Evolutionary conservation across 2,888 invertebrate genomes (phyloP).

Genomic region (Mesoligia furuncula): DNA sequence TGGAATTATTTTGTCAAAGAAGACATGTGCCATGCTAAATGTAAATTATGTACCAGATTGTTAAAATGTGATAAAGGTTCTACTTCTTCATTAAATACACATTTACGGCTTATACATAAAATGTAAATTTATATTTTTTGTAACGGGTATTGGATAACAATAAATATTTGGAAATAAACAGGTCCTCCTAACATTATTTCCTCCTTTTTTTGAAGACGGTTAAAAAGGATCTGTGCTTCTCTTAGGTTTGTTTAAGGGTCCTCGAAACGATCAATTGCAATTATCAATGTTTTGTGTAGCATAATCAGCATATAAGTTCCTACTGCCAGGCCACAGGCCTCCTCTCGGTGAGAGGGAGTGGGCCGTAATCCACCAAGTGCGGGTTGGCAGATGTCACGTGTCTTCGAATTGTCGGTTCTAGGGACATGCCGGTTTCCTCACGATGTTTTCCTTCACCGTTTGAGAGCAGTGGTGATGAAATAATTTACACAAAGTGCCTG

Average conservation of each 20-base stretch:
- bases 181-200: not conserved
- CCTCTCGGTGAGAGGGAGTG: no score
- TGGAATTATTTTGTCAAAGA: constrained; percentile 38
- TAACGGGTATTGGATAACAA: not conserved
- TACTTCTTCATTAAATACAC: constrained; percentile 2
- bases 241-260: not conserved
- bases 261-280: not conserved
- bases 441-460: no score
- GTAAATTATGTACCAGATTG: constrained; percentile 17
- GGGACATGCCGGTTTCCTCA: no score
- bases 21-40: not conserved
- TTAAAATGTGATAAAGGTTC: constrained; percentile 25
- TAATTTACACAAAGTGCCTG: no score
- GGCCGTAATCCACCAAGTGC: no score
- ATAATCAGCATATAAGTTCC: no score
- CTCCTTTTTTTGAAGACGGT: not conserved
- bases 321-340: no score
- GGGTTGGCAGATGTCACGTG: no score
- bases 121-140: not conserved
- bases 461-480: no score
- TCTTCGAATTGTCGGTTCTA: no score
- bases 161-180: not conserved
- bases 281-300: not conserved
- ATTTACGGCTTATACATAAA: constrained; percentile 11
- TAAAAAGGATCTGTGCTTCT: not conserved